phyloP scores from a whole-genome alignment of 2,888 invertebrate genomes.

The Bimastos eiseni region DNA sequence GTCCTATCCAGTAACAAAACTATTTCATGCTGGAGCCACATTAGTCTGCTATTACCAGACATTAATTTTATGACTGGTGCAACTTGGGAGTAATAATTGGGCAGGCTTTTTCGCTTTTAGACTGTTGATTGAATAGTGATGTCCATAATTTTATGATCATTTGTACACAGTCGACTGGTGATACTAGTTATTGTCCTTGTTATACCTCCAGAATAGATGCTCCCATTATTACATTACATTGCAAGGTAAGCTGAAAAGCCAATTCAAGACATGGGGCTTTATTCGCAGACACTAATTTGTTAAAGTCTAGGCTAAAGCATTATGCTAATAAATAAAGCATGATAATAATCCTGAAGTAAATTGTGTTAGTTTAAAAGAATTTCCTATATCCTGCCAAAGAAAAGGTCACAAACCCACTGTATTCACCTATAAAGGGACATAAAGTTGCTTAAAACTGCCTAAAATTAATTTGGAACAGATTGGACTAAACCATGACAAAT shows the following conservation, averaged over 20 bases:
- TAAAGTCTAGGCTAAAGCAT: not conserved
- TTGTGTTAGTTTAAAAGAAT: not conserved
- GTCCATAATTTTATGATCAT: not conserved
- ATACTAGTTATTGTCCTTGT: not conserved
- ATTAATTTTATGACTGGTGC: not conserved
- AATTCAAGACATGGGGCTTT: not conserved
- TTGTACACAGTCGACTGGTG: not conserved
- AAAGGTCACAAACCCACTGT: not conserved
- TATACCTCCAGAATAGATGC: not conserved
- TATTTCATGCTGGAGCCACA: not conserved
- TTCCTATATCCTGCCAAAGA: not conserved
- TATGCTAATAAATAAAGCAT: constrained; percentile 13
- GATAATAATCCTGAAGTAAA: not conserved
- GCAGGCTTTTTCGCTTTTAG: not conserved
- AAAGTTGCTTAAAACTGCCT: not conserved
- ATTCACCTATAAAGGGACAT: not conserved
- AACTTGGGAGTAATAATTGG: no score
- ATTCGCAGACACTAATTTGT: not conserved
- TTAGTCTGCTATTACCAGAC: not conserved
- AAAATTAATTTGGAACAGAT: not conserved
- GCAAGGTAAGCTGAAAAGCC: not conserved
- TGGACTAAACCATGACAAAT: not conserved
- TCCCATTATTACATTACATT: not conserved
- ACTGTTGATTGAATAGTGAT: not conserved
- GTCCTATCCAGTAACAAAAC: no score